Base-by-base conservation (phyloP, 2,113 vertebrate genomes). In the Catharus fuscescens region DNA sequence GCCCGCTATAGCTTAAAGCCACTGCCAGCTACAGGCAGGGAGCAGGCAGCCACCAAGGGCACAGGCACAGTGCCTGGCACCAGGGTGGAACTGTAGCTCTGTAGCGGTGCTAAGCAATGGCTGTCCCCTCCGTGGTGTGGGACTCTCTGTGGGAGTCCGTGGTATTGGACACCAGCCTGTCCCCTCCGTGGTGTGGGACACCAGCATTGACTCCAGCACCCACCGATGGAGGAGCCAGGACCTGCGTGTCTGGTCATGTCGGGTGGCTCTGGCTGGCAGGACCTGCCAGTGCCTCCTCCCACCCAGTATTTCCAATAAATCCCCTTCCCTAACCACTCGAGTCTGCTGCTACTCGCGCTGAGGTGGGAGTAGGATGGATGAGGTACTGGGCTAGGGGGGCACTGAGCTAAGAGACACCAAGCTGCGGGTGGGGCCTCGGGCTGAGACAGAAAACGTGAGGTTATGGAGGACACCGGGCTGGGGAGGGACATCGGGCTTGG, bases 1-100 rank as follows among this genome's bases (percentile, higher is more conserved):
- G 96, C 88, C 14, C 92, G 79, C 57, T 97, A 96, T 5, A 97
- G 88, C 61, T 31, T 97, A 96, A 97, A 87, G 71, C 95, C 97
- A 4, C 70, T 95, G 72, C 56, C 81, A 0, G 71, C 67, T 11
- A n/a, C 15, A 0, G 40, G 76, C 36, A 48, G 11, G 34, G 36
- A 89, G 52, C 54, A 70, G 77, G 42, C 53, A 32, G 83, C 57
- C 18, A 14, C 23, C 7, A 36, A 16, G 15, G 50, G 44, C 15
- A 32, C 36, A 3, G 36, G 31, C 18, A 5, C 6, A 2, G 38
- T 8, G 12, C 64, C 38, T 0, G 3, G 50, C 34, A 25, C 45
- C 0, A 3, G 25, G 31, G 82, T 0, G 21, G 28, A 79, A 14
- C 65, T n/a, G 0, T 88, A 95, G 53, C 42, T 57, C n/a, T 13